These are phyloP conservation scores for Drosophila virilis DNA, from an alignment of 1,140 invertebrate species.

Conservation along the genomic window DNA sequence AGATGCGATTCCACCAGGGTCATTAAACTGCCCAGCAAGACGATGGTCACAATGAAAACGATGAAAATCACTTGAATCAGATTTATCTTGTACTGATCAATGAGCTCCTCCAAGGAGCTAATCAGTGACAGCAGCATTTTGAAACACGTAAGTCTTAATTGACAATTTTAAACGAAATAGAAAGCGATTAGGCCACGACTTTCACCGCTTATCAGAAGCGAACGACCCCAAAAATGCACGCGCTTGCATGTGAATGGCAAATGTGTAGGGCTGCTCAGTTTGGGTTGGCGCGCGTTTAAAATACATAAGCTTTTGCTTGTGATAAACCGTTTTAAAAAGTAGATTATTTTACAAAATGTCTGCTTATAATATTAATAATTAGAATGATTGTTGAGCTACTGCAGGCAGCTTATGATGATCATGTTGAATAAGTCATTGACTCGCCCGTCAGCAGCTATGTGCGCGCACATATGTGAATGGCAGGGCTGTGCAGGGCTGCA, in stretches of 20 bases:
- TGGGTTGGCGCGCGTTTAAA: not conserved
- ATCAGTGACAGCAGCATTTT: conserved; percentile 44
- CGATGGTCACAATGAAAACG: conserved; percentile 84
- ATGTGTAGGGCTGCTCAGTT: conserved; percentile 6
- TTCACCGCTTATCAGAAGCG: conserved; percentile 36
- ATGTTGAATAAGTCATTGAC: no score
- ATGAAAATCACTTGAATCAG: conserved; percentile 86
- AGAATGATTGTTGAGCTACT: no score
- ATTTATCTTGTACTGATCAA: conserved; percentile 84
- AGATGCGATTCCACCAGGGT: conserved; percentile 87
- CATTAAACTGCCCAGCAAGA: conserved; percentile 86
- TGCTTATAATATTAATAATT: no score
- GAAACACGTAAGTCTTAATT: conserved; percentile 18
- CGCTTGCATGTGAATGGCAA: conserved; percentile 21
- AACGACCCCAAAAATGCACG: not conserved
- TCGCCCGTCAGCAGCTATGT: no score
- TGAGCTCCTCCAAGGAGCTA: conserved; percentile 51
- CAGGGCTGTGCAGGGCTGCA: not conserved
- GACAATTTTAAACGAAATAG: conserved; percentile 29
- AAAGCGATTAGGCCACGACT: conserved; percentile 28
- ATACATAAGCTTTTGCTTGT: not conserved
- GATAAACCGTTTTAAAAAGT: no score
- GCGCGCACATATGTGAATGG: not conserved
- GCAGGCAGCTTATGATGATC: no score
- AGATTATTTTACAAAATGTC: no score